Percentiles rank a stretch among this genome's conserved stretches.
Conservation (phyloP, 2,888 invertebrate genomes). For the Thymelicus sylvestris region DNA sequence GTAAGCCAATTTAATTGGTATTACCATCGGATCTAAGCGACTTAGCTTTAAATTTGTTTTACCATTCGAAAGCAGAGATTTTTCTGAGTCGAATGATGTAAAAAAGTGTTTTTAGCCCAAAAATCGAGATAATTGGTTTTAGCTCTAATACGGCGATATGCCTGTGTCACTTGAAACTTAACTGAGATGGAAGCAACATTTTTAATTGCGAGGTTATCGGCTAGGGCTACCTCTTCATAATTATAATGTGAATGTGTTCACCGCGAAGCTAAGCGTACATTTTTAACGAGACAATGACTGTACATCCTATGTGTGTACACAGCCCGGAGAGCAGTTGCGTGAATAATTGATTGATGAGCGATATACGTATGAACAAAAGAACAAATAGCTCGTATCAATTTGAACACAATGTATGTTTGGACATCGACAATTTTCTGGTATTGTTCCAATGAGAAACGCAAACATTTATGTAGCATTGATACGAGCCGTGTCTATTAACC, state of each 20-base stretch:
- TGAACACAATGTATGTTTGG: slow-evolving; percentile 9
- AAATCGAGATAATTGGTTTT: no score
- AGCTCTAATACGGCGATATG: no score
- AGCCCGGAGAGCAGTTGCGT: background rate
- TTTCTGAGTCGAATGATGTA: no score
- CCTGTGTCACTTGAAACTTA: no score
- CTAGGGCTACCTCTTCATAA: no score
- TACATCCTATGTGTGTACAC: background rate
- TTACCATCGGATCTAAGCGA: no score
- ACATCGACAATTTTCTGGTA: slow-evolving; percentile 1
- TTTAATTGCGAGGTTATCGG: no score
- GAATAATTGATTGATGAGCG: slow-evolving; percentile 24
- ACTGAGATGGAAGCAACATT: no score
- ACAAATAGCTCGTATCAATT: slow-evolving; percentile 23
- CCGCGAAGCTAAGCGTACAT: background rate
- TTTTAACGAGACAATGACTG: background rate
- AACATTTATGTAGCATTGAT: slow-evolving; percentile 5
- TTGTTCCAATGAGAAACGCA: slow-evolving; percentile 11
- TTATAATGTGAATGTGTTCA: background rate
- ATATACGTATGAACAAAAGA: slow-evolving; percentile 13
- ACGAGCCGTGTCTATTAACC: background rate
- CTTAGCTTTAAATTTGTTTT: no score
- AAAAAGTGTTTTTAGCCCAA: no score
- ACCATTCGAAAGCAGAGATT: no score
- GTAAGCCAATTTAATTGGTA: no score